Evolutionary conservation across 2,797 vertebrate genomes (phyloP), one percentile per base, ranked within the genome.

Genomic region (Ctenopoma kingsleyae): DNA sequence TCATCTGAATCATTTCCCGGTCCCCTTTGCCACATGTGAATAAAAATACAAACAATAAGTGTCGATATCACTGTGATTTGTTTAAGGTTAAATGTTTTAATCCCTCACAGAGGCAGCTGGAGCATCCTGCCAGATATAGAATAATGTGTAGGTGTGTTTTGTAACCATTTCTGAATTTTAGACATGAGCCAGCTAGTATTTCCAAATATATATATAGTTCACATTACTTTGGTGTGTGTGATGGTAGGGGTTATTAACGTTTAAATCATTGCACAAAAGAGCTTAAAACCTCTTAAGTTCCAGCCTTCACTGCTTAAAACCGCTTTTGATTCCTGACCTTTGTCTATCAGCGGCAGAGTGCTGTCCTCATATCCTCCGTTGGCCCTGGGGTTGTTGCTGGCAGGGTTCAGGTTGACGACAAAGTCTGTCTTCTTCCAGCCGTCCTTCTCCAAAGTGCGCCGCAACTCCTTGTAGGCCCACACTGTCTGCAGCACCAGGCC

Each of bases 391-490:
- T 73, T 94, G 86, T 89, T 93, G 71, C 87, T 93, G 4, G 93
- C 76, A 10, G 92, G 95, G 86, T 93, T 95, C 44, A 96, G 80
- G 86, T 95, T 96, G 82, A 98, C 96, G 95, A 97, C 88, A 83
- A 99, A 99, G 89, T 99, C 97, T 0, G 95, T 96, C 87, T 98
- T 99, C 90, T 98, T 99, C 97, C 97, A 99, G 38, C 98, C 97
- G 23, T 99, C 97, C 75, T 99, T 99, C 80, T 99, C 96, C 63
- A 99, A 90, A 6, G 96, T 96, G 66, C 96, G 96, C 65, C 97
- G 92, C 65, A 99, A 94, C 78, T 98, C 97, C 76, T 98, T 98
- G 80, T 96, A 97, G 3, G 92, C 96, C 98, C 98, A 99, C 46
- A 99, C 89, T 0, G 96, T 96, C 93, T 99, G 97, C 78, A 99